A percentile compares a stretch with the other conserved stretches of the same genome.
Evolutionary conservation across 2,113 vertebrate genomes (phyloP).

Genomic region (Hydrolagus affinis): DNA sequence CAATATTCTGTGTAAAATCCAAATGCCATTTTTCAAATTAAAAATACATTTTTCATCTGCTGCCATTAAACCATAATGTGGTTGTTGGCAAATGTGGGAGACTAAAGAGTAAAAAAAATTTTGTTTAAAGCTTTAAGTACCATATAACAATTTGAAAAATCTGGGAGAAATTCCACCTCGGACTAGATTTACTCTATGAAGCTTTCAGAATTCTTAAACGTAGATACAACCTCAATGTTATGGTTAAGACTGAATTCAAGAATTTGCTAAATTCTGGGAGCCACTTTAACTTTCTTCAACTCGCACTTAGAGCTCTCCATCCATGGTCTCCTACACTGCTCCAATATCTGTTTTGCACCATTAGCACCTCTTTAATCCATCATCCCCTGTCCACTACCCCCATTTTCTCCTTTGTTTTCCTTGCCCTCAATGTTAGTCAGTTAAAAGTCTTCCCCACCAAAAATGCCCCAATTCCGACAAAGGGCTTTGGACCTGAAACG

Average conservation of each 20-base stretch:
- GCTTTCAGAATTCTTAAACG: too few relatives aligned
- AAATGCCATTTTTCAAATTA: background rate
- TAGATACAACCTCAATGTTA: too few relatives aligned
- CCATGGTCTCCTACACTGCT: background rate
- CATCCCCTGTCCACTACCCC: background rate
- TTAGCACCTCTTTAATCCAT: too few relatives aligned
- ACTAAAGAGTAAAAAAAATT: background rate
- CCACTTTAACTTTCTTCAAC: too few relatives aligned
- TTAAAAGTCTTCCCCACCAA: too few relatives aligned
- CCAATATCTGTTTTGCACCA: background rate
- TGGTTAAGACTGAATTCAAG: too few relatives aligned
- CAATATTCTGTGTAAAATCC: background rate
- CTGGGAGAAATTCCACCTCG: background rate
- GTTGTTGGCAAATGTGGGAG: background rate
- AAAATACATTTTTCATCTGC: conserved; percentile 7
- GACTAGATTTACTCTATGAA: too few relatives aligned
- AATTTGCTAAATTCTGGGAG: too few relatives aligned
- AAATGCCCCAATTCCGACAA: too few relatives aligned
- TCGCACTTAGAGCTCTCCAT: background rate
- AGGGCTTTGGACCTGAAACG: too few relatives aligned
- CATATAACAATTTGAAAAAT: background rate
- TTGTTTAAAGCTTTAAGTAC: background rate
- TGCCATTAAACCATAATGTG: background rate
- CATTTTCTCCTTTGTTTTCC: background rate
- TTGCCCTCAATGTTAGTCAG: background rate